phyloP scores from a whole-genome alignment of 2,888 invertebrate genomes.

The Tachina grossa region DNA sequence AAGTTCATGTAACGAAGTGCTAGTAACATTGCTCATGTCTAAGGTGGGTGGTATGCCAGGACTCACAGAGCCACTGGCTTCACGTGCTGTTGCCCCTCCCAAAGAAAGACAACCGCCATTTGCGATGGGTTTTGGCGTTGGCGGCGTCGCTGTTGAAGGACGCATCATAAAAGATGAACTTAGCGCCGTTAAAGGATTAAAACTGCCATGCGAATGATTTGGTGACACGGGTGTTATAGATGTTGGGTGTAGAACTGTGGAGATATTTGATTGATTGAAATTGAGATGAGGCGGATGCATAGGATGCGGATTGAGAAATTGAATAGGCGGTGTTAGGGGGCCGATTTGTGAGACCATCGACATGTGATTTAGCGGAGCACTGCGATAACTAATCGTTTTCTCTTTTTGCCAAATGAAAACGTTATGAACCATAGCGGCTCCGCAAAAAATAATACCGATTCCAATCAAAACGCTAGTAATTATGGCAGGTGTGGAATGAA shows the following conservation, averaged over 20 bases:
- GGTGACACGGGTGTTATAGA: constrained; percentile 82
- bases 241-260: constrained; percentile 77
- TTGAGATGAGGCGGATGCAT: constrained; percentile 72
- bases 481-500: constrained; percentile 95
- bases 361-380: constrained; percentile 76
- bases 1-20: constrained; percentile 87
- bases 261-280: constrained; percentile 72
- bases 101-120: constrained; percentile 75
- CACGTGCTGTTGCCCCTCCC: constrained; percentile 74
- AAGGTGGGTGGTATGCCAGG: constrained; percentile 86
- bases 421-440: constrained; percentile 96
- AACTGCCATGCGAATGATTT: constrained; percentile 83
- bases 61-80: constrained; percentile 85
- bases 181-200: constrained; percentile 79
- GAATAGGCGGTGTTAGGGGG: constrained; percentile 76
- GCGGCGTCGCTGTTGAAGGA: constrained; percentile 82
- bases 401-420: constrained; percentile 97
- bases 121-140: constrained; percentile 80
- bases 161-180: constrained; percentile 79
- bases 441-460: constrained; percentile 95
- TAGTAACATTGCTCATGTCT: constrained; percentile 86
- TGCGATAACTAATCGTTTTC: constrained; percentile 90
- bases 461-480: constrained; percentile 95
- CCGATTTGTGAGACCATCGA: constrained; percentile 75
- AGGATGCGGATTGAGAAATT: constrained; percentile 73